Percentiles rank a stretch among this genome's conserved stretches.
phyloP scores from a whole-genome alignment of 1,140 invertebrate genomes.

The Drosophila gunungcola region DNA sequence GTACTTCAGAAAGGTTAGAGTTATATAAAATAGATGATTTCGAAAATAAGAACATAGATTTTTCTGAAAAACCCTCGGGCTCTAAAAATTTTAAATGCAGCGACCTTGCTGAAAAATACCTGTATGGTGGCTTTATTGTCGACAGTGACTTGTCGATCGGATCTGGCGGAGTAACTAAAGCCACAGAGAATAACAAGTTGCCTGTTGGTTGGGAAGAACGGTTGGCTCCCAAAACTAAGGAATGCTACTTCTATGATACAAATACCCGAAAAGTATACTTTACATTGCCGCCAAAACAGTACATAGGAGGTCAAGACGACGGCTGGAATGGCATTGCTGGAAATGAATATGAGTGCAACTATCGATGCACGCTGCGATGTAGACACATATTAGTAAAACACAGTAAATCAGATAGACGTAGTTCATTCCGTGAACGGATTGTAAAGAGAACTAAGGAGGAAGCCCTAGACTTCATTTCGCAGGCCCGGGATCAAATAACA shows the following conservation, averaged over 20 bases:
- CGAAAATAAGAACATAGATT: neutral
- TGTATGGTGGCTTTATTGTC: neutral
- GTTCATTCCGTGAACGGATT: neutral
- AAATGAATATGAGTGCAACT: neutral
- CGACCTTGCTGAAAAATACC: neutral
- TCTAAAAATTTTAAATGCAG: neutral
- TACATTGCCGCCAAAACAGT: neutral
- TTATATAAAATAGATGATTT: neutral
- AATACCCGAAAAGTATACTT: neutral
- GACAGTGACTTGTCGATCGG: no score
- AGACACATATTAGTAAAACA: slow-evolving; percentile 5
- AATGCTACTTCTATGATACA: slow-evolving; percentile 5
- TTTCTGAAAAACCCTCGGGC: neutral
- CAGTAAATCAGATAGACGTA: neutral
- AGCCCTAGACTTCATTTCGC: neutral
- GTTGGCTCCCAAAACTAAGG: neutral
- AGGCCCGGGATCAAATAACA: neutral
- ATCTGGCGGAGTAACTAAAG: no score
- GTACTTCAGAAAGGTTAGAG: neutral
- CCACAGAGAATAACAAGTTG: neutral
- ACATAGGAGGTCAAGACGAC: no score
- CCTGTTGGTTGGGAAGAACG: neutral
- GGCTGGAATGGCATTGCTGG: neutral
- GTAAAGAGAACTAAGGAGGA: neutral
- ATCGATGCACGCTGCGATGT: neutral